phyloP scores from a whole-genome alignment of 2,113 vertebrate species.

The Xyliphius kryptos region DNA sequence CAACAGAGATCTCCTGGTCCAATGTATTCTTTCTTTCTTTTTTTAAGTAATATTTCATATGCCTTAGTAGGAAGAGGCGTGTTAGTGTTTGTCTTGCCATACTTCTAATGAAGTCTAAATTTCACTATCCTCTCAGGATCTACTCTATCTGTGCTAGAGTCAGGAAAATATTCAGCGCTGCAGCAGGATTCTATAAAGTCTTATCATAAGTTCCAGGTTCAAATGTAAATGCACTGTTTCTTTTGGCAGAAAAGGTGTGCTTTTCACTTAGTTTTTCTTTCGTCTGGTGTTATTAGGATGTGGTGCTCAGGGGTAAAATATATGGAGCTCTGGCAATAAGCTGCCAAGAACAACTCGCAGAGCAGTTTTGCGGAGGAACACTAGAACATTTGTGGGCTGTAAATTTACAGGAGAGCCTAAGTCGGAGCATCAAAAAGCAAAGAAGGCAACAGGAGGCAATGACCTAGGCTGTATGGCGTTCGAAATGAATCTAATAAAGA shows the following conservation, averaged over 20 bases:
- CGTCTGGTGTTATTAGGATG: slow-evolving; percentile 42
- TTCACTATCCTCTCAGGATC: background rate
- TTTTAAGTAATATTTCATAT: no score
- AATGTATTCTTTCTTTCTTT: slow-evolving; percentile 47
- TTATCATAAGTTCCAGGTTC: slow-evolving; percentile 47
- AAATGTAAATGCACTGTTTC: slow-evolving; percentile 44
- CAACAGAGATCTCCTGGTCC: slow-evolving; percentile 52
- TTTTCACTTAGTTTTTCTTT: slow-evolving; percentile 45
- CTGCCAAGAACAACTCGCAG: slow-evolving; percentile 46
- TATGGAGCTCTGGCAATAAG: slow-evolving; percentile 17
- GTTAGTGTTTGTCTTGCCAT: no score
- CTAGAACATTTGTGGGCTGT: slow-evolving; percentile 43
- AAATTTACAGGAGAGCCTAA: slow-evolving; percentile 34
- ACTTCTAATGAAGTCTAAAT: background rate
- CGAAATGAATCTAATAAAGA: no score
- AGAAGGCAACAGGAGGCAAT: no score
- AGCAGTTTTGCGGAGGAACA: slow-evolving; percentile 42
- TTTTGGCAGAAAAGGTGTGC: slow-evolving; percentile 50
- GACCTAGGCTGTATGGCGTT: no score
- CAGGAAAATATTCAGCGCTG: slow-evolving; percentile 50
- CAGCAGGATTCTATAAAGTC: slow-evolving; percentile 54
- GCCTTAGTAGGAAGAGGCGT: no score
- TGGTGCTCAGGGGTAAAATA: slow-evolving; percentile 49
- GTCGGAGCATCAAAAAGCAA: no score
- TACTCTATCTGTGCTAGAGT: slow-evolving; percentile 44